These are phyloP conservation scores for Epinephelus awoara DNA, from an alignment of 2,797 vertebrate species.

Conservation along the genomic window DNA sequence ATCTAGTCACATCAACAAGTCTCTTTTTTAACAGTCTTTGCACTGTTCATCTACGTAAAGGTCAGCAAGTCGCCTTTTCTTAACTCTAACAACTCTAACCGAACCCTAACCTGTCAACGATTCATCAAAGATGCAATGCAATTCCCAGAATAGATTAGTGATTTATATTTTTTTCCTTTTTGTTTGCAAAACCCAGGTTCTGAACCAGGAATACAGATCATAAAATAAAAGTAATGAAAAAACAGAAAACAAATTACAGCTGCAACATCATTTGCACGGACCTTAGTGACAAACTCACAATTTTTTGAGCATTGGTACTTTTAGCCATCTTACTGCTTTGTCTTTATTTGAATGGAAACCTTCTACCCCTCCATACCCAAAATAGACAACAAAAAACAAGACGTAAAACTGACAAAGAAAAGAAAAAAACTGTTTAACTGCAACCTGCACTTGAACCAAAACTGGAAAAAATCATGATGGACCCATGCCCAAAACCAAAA, in stretches of 20 bases:
- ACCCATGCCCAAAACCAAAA: conserved; percentile 1
- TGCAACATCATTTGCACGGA: not conserved
- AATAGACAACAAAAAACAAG: not conserved
- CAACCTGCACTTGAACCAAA: conserved; percentile 21
- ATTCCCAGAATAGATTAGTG: not conserved
- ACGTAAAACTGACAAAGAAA: conserved; percentile 5
- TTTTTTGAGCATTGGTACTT: not conserved
- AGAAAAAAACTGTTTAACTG: not conserved
- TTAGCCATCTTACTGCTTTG: not conserved
- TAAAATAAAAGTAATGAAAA: not conserved
- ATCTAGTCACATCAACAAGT: conserved; percentile 10
- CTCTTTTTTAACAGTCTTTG: conserved; percentile 25
- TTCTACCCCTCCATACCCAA: not conserved
- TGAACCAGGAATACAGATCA: not conserved
- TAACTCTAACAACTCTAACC: not conserved
- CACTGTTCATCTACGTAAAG: not conserved
- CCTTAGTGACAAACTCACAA: not conserved
- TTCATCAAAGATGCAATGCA: not conserved
- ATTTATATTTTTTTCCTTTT: conserved; percentile 6
- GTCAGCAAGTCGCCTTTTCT: not conserved
- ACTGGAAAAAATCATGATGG: not conserved
- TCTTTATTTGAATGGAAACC: not conserved
- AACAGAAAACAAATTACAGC: not conserved
- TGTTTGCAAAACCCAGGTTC: not conserved
- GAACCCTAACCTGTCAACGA: not conserved